Percentiles rank a stretch among this genome's conserved stretches.
Evolutionary conservation across 2,888 invertebrate species (phyloP).

Genomic region (Drosophila limbata): DNA sequence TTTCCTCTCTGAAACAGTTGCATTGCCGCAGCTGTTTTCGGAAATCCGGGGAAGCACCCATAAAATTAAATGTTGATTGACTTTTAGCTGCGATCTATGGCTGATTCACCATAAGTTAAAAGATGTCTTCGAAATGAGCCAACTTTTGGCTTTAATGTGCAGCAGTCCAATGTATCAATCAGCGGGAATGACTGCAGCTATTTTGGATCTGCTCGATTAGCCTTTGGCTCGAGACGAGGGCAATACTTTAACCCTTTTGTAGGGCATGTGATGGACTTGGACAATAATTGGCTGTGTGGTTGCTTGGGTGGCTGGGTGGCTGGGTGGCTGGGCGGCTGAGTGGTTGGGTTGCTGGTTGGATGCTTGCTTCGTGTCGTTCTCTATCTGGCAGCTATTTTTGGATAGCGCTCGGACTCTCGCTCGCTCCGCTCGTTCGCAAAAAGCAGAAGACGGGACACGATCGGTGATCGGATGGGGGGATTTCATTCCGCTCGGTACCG

Average conservation of each 20-base stretch:
- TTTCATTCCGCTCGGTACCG: too few relatives aligned
- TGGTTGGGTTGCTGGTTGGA: not conserved
- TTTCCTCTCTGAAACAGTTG: slow-evolving; percentile 46
- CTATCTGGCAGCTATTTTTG: slow-evolving; percentile 57
- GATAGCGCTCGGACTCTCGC: slow-evolving; percentile 25
- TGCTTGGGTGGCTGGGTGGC: slow-evolving; percentile 9
- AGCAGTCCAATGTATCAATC: slow-evolving; percentile 49
- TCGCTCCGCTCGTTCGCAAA: slow-evolving; percentile 45
- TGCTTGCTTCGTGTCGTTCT: slow-evolving; percentile 28
- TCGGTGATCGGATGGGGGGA: slow-evolving; percentile 18
- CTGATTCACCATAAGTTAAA: slow-evolving; percentile 11
- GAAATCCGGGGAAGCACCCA: slow-evolving; percentile 33
- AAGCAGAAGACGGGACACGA: slow-evolving; percentile 43
- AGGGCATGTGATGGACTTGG: slow-evolving; percentile 21
- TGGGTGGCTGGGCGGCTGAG: not conserved
- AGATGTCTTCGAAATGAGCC: slow-evolving; percentile 20
- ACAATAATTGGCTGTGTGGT: slow-evolving; percentile 18
- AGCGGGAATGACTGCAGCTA: slow-evolving; percentile 32
- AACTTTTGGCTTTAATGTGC: slow-evolving; percentile 41
- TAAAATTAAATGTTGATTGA: slow-evolving; percentile 61
- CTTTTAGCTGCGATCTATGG: slow-evolving; percentile 33
- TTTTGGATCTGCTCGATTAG: slow-evolving; percentile 51
- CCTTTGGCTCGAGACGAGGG: slow-evolving; percentile 41
- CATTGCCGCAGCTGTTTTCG: slow-evolving; percentile 49
- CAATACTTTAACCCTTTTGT: slow-evolving; percentile 61